Evolutionary conservation across 64 coral and sea anemone species (phyloP).

Genomic region (Astreopora myriophthalma): DNA sequence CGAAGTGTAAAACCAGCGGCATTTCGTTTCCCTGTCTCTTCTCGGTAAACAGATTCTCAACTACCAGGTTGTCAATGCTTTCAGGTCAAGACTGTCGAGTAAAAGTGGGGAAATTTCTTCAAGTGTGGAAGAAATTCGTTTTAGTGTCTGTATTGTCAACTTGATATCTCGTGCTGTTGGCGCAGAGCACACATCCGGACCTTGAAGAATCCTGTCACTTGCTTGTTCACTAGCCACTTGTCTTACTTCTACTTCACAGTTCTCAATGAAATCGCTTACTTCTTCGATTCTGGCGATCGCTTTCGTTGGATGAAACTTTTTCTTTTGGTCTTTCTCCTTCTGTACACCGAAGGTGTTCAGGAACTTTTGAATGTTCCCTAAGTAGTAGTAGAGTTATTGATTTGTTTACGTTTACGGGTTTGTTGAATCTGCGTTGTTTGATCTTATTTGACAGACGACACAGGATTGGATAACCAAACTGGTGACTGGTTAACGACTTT

Average conservation of each 20-base stretch:
- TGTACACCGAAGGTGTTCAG: conserved; percentile 33
- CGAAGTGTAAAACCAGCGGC: conserved; percentile 20
- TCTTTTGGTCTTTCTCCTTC: background rate
- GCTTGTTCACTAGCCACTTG: no score
- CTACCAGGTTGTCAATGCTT: conserved; percentile 18
- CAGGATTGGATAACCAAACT: no score
- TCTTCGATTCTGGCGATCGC: background rate
- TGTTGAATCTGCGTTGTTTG: no score
- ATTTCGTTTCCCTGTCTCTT: conserved; percentile 36
- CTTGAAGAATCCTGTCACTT: conserved; percentile 56
- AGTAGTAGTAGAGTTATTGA: no score
- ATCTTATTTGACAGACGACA: no score
- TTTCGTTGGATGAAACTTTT: background rate
- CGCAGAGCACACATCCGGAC: conserved; percentile 36
- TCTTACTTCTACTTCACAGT: background rate
- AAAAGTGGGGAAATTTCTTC: background rate
- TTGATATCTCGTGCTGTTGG: conserved; percentile 47
- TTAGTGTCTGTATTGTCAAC: conserved; percentile 12
- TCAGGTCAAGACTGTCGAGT: background rate
- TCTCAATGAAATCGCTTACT: background rate
- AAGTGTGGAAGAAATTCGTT: conserved; percentile 19
- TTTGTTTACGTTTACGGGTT: no score
- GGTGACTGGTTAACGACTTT: no score
- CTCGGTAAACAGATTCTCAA: conserved; percentile 33
- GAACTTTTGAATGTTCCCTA: conserved; percentile 45